Evolutionary conservation across 2,113 vertebrate species (phyloP).

Genomic region (Cryptomyrus ogoouensis): DNA sequence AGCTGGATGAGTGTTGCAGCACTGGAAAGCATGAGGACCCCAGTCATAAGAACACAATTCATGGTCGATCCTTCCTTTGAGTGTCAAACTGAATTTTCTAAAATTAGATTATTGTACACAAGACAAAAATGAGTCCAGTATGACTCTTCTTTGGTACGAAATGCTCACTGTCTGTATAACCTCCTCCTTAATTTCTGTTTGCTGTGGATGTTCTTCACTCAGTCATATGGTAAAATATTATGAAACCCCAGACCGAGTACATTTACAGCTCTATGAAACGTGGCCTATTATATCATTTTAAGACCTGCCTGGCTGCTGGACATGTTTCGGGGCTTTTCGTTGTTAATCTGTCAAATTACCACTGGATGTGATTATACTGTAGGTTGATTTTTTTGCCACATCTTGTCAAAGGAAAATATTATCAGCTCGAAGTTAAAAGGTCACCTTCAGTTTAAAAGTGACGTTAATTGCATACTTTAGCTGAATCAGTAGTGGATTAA

Average conservation of each 20-base stretch:
- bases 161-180: neutral
- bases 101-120: neutral
- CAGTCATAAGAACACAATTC: neutral
- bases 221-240: neutral
- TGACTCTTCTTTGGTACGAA: neutral
- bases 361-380: neutral
- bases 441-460: neutral
- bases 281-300: neutral
- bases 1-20: neutral
- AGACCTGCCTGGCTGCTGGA: neutral
- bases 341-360: neutral
- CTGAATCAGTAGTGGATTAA: neutral
- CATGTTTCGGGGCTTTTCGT: neutral
- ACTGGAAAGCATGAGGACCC: neutral
- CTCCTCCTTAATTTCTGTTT: neutral
- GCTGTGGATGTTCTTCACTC: neutral
- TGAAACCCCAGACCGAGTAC: neutral
- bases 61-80: neutral
- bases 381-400: neutral
- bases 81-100: neutral
- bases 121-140: neutral
- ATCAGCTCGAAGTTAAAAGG: neutral
- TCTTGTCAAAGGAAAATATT: neutral
- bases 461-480: neutral
- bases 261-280: neutral